Conservation (phyloP, 2,888 invertebrate genomes). For the Heliconius ismenius region DNA sequence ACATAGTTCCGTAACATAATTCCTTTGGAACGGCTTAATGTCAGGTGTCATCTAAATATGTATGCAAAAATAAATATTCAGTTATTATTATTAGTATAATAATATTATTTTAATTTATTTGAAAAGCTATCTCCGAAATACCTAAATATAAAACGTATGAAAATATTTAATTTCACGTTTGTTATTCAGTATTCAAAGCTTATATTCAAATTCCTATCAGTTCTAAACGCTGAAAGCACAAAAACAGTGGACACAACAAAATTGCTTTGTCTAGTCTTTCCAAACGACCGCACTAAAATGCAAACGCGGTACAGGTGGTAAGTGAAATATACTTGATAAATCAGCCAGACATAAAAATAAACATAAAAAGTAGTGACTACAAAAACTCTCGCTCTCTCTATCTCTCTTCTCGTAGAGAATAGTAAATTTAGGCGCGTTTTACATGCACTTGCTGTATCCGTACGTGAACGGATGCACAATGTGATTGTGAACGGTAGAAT, state of each 20-base stretch:
- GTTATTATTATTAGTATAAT: too few species aligned
- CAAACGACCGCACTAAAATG: conserved; percentile 18
- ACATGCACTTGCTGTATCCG: conserved; percentile 6
- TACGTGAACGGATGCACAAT: not conserved
- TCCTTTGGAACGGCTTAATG: conserved; percentile 89
- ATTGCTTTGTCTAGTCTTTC: conserved; percentile 20
- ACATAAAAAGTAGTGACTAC: not conserved
- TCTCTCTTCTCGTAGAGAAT: conserved; percentile 19
- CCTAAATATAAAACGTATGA: too few species aligned
- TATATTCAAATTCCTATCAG: conserved; percentile 1
- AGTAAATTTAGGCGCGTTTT: conserved; percentile 25
- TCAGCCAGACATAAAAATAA: conserved; percentile 26
- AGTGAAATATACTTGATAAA: conserved; percentile 29
- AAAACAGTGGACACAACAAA: conserved; percentile 2
- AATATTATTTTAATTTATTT: too few species aligned
- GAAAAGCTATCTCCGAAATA: too few species aligned
- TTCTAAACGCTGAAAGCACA: not conserved
- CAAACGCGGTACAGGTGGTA: conserved; percentile 24
- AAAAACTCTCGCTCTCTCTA: conserved; percentile 18
- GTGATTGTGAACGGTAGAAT: not conserved
- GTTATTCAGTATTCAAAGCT: not conserved
- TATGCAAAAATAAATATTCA: too few species aligned
- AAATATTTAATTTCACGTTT: not conserved
- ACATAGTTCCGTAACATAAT: conserved; percentile 91
- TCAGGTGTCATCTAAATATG: conserved; percentile 67